Evolutionary conservation across 2,888 invertebrate genomes (phyloP), one percentile per base, ranked within the genome.

Genomic region (Epistrophe eligans): DNA sequence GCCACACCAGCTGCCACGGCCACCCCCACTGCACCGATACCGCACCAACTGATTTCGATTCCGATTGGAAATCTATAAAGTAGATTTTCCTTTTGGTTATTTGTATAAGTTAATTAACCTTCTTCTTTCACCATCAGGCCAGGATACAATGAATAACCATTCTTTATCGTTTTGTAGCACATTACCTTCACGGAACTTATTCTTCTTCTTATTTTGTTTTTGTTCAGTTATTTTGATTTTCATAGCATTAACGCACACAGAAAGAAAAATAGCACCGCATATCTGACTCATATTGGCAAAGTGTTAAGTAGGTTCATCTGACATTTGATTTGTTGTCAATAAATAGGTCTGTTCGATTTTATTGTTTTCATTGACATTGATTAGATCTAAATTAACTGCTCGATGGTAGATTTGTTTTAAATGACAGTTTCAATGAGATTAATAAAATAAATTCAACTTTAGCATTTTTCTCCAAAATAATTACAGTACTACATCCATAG

Each of bases 41-140:
- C 1, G 32, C 15, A 8, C 9, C 3, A 1, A n/a, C 9, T 15
- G 28, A 28, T 55, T 28, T 55, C 28, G 4, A 40, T 43, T 71
- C 15, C 58, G 35, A 58, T 72, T 72, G 72, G 57, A 60, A 72
- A 48, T 60, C 24, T 58, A 72, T 55, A 70, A 28, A 62, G 62
- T 43, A 62, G 62, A 62, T 62, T n/a, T 55, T 55, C 35, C 19
- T 66, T 50, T 50, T 67, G 67, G 35, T 38, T 67, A 50, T 67
- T 67, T 67, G 67, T 73, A 60, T 35, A 73, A 38, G 73, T 80
- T 80, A 73, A 74, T 80, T 74, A 74, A 70, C 60, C 74, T 17
- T 58, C 45, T 50, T 50, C 38, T 40, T 28, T 48, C 43, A 28
- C 71, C 71, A 55, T 32, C 40, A 64, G 19, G 24, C 7, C 5